These are phyloP conservation scores for Poecilobothrus nobilitatus DNA, from an alignment of 2,888 invertebrate species.

Conservation along the genomic window DNA sequence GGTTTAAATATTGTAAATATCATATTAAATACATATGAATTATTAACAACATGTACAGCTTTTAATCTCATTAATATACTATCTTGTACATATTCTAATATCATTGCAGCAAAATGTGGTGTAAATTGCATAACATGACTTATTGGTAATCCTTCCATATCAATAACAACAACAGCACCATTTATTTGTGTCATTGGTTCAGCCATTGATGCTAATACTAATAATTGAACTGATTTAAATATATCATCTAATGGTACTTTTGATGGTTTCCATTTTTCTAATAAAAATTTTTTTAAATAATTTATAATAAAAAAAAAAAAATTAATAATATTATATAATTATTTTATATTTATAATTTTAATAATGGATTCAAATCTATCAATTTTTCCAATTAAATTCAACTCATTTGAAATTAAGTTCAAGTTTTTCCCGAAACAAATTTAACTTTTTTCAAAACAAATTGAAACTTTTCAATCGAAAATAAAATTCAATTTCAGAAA, in stretches of 20 bases:
- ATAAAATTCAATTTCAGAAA: no score
- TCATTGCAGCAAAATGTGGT: slow-evolving; percentile 64
- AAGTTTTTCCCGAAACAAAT: no score
- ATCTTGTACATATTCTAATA: slow-evolving; percentile 68
- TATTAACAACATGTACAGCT: slow-evolving; percentile 80
- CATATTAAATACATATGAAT: slow-evolving; percentile 79
- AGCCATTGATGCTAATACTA: slow-evolving; percentile 64
- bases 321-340: background rate
- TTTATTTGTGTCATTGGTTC: slow-evolving; percentile 71
- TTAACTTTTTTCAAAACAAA: no score
- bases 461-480: no score
- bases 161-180: slow-evolving; percentile 64
- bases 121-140: slow-evolving; percentile 68
- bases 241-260: slow-evolving; percentile 56
- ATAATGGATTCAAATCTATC: background rate
- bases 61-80: slow-evolving; percentile 75
- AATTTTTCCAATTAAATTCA: no score
- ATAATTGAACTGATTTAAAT: slow-evolving; percentile 60
- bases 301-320: slow-evolving; percentile 4
- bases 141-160: slow-evolving; percentile 66
- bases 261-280: slow-evolving; percentile 68
- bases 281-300: no score
- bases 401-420: no score
- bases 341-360: background rate
- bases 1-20: slow-evolving; percentile 80